A percentile compares a stretch with the other conserved stretches of the same genome.
phyloP scores from a whole-genome alignment of 2,113 vertebrate genomes.

The human region GRCh38 chr1:175554501-175555000 shows the following conservation, averaged over 20 bases:
- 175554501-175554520: conserved; percentile 52
- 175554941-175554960: neutral
- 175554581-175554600: conserved; percentile 17
- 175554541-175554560: neutral
- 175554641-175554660: too few species aligned
- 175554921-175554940: neutral
- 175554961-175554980: neutral
- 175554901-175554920: neutral
- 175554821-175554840: neutral
- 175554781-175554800: neutral
- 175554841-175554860: neutral
- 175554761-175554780: neutral
- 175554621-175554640: neutral
- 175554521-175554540: conserved; percentile 65
- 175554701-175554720: neutral
- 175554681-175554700: neutral
- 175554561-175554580: neutral
- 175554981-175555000: neutral
- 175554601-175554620: neutral
- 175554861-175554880: neutral
- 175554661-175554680: neutral
- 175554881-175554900: neutral
- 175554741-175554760: neutral
- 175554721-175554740: too few species aligned
- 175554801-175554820: neutral